Conservation (phyloP, 2,888 invertebrate genomes). For the Tipula lateralis region DNA sequence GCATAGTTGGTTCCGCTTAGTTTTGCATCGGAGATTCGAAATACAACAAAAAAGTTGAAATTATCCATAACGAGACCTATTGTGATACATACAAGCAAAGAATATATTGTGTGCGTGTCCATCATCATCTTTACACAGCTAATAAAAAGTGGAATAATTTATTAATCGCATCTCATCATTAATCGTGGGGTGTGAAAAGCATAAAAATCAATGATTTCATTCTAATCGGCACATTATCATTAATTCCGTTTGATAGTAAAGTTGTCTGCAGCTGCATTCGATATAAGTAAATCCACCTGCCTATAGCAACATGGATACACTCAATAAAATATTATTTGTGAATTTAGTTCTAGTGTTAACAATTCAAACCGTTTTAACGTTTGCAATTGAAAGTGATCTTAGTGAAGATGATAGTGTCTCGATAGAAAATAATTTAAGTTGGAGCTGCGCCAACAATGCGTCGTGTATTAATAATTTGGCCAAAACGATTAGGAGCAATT, state of each 20-base stretch:
- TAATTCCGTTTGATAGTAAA: not conserved
- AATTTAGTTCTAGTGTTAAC: not conserved
- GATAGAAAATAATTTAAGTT: constrained; percentile 36
- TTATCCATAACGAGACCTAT: not conserved
- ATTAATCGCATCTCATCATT: not conserved
- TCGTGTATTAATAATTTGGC: constrained; percentile 56
- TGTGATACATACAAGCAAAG: not conserved
- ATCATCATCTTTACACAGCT: not conserved
- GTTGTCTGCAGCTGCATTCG: not conserved
- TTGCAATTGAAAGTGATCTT: not conserved
- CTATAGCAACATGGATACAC: not conserved
- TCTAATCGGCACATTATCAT: not conserved
- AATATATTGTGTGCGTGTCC: not conserved
- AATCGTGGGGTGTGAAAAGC: constrained; percentile 39
- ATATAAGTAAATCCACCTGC: not conserved
- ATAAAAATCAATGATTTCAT: constrained; percentile 43
- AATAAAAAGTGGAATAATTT: constrained; percentile 13
- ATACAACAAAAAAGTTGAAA: not conserved
- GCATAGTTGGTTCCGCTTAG: constrained; percentile 24
- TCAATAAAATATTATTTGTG: not conserved
- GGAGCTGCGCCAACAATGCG: constrained; percentile 58
- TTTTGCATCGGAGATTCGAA: not conserved
- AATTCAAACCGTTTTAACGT: not conserved
- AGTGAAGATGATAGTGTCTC: not conserved
- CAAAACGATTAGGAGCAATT: constrained; percentile 52